Evolutionary conservation across 2,797 vertebrate genomes (phyloP).

Genomic region (Myotis planiceps): DNA sequence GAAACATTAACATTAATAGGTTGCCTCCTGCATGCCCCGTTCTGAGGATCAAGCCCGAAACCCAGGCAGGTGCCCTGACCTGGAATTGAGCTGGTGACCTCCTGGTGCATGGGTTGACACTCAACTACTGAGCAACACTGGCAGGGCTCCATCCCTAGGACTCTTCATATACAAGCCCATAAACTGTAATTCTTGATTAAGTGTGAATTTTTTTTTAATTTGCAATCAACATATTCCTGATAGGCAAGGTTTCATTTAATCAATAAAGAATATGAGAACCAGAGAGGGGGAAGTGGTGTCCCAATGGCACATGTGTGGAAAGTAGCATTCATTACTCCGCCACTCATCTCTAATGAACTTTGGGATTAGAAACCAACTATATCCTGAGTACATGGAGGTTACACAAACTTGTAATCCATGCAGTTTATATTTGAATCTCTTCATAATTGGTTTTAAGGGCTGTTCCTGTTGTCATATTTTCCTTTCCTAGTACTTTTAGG

Average conservation of each 20-base stretch:
- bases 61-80: neutral
- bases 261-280: neutral
- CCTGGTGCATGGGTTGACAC: neutral
- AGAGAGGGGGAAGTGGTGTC: neutral
- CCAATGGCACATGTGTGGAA: fast-evolving
- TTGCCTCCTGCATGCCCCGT: neutral
- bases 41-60: neutral
- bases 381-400: neutral
- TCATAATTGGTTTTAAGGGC: neutral
- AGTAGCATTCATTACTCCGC: neutral
- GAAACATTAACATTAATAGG: neutral
- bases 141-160: neutral
- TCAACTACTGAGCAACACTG: neutral
- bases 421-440: neutral
- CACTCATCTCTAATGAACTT: neutral
- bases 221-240: neutral
- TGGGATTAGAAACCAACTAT: neutral
- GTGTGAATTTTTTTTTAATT: neutral
- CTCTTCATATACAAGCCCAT: neutral
- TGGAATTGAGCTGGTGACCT: neutral
- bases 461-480: neutral
- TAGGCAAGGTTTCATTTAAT: neutral
- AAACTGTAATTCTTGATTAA: neutral
- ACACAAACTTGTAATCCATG: neutral
- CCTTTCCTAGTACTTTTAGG: neutral